Evolutionary conservation across 2,113 vertebrate genomes (phyloP).

Genomic region (Burhinus bistriatus): DNA sequence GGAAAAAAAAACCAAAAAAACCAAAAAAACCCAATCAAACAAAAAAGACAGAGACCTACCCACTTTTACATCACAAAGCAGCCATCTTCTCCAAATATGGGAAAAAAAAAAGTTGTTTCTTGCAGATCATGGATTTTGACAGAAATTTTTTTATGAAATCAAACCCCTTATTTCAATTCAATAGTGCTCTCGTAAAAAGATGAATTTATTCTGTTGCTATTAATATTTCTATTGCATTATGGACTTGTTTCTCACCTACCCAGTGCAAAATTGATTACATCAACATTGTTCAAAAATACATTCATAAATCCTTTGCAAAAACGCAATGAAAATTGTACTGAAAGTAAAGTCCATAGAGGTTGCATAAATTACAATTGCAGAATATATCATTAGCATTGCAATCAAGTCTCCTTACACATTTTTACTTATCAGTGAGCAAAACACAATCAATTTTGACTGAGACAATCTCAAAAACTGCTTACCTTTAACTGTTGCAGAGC

Average conservation of each 20-base stretch:
- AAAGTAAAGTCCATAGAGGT: background rate
- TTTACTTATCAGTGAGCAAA: background rate
- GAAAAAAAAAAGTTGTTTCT: background rate
- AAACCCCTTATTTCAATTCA: background rate
- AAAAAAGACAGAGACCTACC: background rate
- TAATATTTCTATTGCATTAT: background rate
- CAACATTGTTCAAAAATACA: background rate
- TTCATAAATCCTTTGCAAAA: background rate
- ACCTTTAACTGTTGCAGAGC: slow-evolving; percentile 97
- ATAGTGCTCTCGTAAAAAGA: background rate
- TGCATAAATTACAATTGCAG: background rate
- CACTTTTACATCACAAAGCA: background rate
- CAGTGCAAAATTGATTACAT: background rate
- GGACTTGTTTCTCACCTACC: background rate
- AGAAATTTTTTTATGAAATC: background rate
- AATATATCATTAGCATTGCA: background rate
- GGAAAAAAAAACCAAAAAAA: background rate
- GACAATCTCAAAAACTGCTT: background rate
- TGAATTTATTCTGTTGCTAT: background rate
- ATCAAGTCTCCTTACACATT: background rate
- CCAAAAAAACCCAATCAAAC: no score
- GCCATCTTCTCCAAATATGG: background rate
- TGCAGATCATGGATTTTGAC: background rate
- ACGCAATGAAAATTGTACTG: background rate
- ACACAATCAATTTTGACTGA: background rate